Conservation (phyloP, 2,888 invertebrate genomes). For the Eristalinus aeneus region DNA sequence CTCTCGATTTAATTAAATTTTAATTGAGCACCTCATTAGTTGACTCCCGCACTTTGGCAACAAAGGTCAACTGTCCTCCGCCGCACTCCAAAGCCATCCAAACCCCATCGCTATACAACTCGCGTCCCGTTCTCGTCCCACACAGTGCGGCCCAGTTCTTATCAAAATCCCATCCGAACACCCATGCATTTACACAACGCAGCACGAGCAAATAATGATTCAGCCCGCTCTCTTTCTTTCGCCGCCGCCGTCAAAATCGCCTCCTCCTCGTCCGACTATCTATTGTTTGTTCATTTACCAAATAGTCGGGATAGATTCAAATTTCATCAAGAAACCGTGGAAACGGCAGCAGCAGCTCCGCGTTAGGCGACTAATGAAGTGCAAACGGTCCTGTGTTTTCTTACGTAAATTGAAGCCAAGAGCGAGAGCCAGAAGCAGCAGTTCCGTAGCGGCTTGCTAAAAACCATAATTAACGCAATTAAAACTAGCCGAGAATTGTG, state of each 20-base stretch:
- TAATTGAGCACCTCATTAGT: conserved; percentile 67
- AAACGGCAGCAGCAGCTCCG: conserved; percentile 4
- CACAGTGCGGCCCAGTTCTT: conserved; percentile 11
- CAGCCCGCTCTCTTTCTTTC: background rate
- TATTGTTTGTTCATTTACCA: conserved; percentile 55
- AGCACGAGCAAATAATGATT: conserved; percentile 33
- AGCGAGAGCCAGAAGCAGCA: background rate
- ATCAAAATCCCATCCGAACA: conserved; percentile 23
- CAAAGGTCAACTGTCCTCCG: conserved; percentile 51
- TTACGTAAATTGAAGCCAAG: conserved; percentile 50
- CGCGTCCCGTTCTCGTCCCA: conserved; percentile 27
- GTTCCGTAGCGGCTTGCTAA: background rate
- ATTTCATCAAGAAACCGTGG: conserved; percentile 30
- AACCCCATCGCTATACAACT: conserved; percentile 21
- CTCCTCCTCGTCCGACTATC: conserved; percentile 25
- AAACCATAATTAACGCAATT: conserved; percentile 34
- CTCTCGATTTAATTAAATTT: conserved; percentile 59
- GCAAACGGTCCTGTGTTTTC: conserved; percentile 31
- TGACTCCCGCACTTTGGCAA: conserved; percentile 35
- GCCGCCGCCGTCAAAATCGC: background rate
- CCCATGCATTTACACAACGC: background rate
- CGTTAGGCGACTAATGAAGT: conserved; percentile 14
- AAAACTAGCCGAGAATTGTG: background rate
- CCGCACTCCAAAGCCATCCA: background rate
- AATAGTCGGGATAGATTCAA: conserved; percentile 25